Conservation (phyloP, 2,797 vertebrate genomes). For the Sebastes umbrosus region DNA sequence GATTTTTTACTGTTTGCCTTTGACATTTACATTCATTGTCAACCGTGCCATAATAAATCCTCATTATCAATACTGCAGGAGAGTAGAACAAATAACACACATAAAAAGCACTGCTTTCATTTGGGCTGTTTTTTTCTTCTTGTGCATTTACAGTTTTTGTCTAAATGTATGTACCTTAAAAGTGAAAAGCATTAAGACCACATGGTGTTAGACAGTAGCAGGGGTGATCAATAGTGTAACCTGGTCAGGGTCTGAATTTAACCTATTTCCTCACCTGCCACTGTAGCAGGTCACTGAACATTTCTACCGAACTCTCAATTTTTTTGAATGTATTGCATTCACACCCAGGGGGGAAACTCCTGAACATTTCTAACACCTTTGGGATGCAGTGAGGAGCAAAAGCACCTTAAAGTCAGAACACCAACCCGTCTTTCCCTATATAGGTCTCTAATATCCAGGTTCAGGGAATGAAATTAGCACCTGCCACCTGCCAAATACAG, state of each 20-base stretch:
- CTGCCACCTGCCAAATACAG: too few species aligned
- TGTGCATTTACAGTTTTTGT: not conserved
- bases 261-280: too few species aligned
- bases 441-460: too few species aligned
- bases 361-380: too few species aligned
- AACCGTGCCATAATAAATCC: conserved; percentile 75
- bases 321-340: too few species aligned
- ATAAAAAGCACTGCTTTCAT: not conserved
- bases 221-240: conserved; percentile 14
- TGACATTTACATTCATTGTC: conserved; percentile 79
- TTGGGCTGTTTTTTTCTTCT: not conserved
- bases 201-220: not conserved
- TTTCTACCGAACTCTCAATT: too few species aligned
- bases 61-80: conserved; percentile 69
- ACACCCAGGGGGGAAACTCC: too few species aligned
- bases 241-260: not conserved
- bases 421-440: too few species aligned
- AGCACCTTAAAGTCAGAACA: too few species aligned
- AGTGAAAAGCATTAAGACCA: conserved; percentile 7
- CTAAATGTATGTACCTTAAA: conserved; percentile 14
- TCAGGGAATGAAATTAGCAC: not conserved
- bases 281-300: too few species aligned
- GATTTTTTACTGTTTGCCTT: not conserved
- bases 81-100: conserved; percentile 19
- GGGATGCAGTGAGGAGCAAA: too few species aligned